Conservation (phyloP, 2,113 vertebrate species). For the Myotis yumanensis region DNA sequence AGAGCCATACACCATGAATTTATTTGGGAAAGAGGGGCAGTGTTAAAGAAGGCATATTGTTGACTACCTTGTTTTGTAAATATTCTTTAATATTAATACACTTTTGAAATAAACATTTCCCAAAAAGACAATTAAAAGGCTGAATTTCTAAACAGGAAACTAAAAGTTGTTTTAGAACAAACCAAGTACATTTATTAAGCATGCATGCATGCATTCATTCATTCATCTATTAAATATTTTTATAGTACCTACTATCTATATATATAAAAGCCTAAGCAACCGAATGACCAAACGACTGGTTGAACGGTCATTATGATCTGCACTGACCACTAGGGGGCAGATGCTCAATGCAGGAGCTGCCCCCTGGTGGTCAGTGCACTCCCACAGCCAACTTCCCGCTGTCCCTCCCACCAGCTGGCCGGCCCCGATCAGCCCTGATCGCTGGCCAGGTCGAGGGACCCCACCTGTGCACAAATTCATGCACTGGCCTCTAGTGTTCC, state of each 20-base stretch:
- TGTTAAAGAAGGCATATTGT: not conserved
- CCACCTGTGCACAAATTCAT: too few relatives aligned
- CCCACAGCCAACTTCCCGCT: too few relatives aligned
- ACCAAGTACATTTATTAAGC: not conserved
- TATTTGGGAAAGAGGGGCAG: not conserved
- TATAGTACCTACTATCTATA: not conserved
- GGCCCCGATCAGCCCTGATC: too few relatives aligned
- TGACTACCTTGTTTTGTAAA: not conserved
- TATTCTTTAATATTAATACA: not conserved
- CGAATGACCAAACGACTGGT: too few relatives aligned
- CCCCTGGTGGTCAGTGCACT: too few relatives aligned
- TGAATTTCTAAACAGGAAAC: not conserved
- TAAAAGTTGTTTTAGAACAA: not conserved
- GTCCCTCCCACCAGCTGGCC: too few relatives aligned
- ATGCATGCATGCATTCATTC: not conserved
- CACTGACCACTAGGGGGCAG: too few relatives aligned
- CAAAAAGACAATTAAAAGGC: not conserved
- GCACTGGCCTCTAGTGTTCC: not conserved
- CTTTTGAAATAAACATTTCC: constrained; percentile 31
- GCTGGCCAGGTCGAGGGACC: too few relatives aligned
- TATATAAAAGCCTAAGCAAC: too few relatives aligned
- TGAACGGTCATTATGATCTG: too few relatives aligned
- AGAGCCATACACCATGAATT: not conserved
- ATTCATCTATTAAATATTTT: not conserved
- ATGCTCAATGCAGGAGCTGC: too few relatives aligned